phyloP scores from a whole-genome alignment of 2,113 vertebrate genomes.

The Gila orcuttii region DNA sequence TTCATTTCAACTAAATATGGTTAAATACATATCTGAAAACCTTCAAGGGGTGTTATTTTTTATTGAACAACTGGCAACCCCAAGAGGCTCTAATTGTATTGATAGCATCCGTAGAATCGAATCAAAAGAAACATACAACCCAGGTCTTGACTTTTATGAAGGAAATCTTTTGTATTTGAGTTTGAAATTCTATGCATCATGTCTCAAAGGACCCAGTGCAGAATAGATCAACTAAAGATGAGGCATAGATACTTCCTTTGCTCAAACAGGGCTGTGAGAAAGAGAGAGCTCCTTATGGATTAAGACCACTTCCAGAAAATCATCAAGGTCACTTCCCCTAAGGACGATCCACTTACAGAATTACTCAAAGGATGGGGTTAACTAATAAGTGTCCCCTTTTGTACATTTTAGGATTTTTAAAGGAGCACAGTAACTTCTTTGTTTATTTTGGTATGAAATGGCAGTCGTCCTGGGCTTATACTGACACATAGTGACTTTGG shows the following conservation, averaged over 20 bases:
- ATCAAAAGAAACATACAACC: not conserved
- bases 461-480: not conserved
- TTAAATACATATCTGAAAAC: not conserved
- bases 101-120: conserved; percentile 3
- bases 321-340: conserved; percentile 53
- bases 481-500: not conserved
- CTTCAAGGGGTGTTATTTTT: not conserved
- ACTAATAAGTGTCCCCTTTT: not conserved
- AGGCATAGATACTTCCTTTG: conserved; percentile 46
- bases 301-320: conserved; percentile 61
- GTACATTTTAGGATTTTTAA: conserved; percentile 3
- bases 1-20: not conserved
- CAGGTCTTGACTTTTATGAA: not conserved
- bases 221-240: conserved; percentile 21
- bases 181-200: not conserved
- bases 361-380: conserved; percentile 7
- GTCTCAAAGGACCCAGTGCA: conserved; percentile 14
- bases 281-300: conserved; percentile 57
- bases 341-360: conserved; percentile 64
- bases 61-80: not conserved
- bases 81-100: not conserved
- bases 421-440: not conserved
- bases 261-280: conserved; percentile 56
- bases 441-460: not conserved
- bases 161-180: conserved; percentile 12